These are phyloP conservation scores for Eupeodes latifasciatus DNA, from an alignment of 2,888 invertebrate genomes.

Conservation along the genomic window DNA sequence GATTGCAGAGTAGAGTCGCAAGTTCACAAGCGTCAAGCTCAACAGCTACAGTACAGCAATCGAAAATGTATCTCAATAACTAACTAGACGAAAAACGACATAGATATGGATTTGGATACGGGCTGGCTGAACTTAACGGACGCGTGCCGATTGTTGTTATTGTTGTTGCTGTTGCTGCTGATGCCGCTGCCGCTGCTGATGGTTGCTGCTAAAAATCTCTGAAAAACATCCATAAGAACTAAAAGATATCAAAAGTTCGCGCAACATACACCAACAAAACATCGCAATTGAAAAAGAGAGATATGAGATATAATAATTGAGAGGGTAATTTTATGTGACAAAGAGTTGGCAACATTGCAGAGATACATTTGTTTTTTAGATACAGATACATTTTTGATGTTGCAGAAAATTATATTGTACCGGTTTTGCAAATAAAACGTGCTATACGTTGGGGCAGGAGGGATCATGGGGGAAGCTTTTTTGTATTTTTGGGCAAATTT, in stretches of 20 bases:
- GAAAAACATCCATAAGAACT: neutral
- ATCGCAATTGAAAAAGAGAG: neutral
- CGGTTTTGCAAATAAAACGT: constrained; percentile 24
- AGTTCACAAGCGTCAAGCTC: neutral
- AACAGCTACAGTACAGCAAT: constrained; percentile 58
- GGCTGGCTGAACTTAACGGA: constrained; percentile 32
- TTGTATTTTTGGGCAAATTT: neutral
- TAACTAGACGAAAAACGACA: constrained; percentile 37
- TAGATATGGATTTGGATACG: constrained; percentile 40
- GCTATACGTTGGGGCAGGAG: neutral
- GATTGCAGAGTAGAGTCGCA: neutral
- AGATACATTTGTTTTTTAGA: constrained; percentile 5
- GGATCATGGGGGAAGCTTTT: neutral
- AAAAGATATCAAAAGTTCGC: constrained; percentile 3
- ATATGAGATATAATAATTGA: neutral
- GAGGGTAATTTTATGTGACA: neutral
- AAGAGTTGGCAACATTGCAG: constrained; percentile 32
- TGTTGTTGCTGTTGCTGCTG: constrained; percentile 45
- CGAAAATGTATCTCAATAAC: constrained; percentile 69
- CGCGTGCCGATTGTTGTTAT: constrained; percentile 68
- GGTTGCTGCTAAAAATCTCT: constrained; percentile 55
- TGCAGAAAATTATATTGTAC: constrained; percentile 38
- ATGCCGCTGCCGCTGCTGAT: constrained; percentile 34
- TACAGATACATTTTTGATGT: constrained; percentile 15
- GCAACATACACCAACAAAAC: neutral